phyloP scores from a whole-genome alignment of 2,888 invertebrate genomes.

The Eupithecia insigniata region DNA sequence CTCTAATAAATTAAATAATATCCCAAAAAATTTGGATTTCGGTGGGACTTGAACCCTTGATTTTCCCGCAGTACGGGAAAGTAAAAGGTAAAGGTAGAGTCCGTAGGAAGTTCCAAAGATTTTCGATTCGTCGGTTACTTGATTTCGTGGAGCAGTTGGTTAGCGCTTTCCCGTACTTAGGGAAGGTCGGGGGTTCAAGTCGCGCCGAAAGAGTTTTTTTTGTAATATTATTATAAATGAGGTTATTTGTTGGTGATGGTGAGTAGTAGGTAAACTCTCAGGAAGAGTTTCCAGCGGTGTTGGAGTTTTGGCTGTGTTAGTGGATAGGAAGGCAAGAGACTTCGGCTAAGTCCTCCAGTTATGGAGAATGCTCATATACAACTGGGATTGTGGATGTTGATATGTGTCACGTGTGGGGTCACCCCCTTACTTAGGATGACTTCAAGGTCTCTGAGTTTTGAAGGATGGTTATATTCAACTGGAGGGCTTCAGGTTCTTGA shows the following conservation, averaged over 20 bases:
- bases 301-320: conserved; percentile 84
- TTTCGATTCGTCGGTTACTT: too few species aligned
- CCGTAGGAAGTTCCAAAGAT: too few species aligned
- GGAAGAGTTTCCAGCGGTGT: conserved; percentile 60
- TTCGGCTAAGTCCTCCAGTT: conserved; percentile 51
- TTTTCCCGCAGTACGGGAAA: too few species aligned
- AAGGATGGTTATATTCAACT: background rate
- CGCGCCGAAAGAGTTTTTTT: too few species aligned
- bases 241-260: background rate
- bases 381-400: background rate
- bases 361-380: background rate
- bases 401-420: background rate
- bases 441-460: background rate
- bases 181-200: too few species aligned
- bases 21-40: too few species aligned
- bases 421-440: background rate
- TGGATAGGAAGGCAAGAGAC: conserved; percentile 80
- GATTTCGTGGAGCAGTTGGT: too few species aligned
- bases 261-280: background rate
- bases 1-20: too few species aligned
- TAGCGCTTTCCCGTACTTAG: too few species aligned
- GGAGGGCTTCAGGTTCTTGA: background rate
- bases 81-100: too few species aligned
- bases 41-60: too few species aligned
- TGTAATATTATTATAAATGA: too few species aligned